phyloP scores from a whole-genome alignment of 2,888 invertebrate genomes.

The Dysmachus trigonus region DNA sequence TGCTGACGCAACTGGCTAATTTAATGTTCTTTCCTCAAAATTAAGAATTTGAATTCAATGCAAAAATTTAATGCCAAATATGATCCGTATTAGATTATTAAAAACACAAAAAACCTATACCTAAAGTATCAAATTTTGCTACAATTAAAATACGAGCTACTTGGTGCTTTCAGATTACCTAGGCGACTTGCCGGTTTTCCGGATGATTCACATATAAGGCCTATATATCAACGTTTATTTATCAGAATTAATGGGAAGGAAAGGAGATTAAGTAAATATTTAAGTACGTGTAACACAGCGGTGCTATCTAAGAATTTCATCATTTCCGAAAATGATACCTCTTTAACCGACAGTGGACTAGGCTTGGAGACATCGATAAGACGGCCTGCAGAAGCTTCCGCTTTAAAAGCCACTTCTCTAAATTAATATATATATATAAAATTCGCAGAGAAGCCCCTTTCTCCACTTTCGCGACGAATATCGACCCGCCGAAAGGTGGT shows the following conservation, averaged over 20 bases:
- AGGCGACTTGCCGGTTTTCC: not conserved
- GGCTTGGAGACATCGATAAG: not conserved
- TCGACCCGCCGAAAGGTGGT: not conserved
- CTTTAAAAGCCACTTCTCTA: not conserved
- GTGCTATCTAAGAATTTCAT: not conserved
- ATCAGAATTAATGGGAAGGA: not conserved
- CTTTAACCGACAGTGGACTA: not conserved
- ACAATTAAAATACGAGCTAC: not conserved
- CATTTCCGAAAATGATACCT: not conserved
- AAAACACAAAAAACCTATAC: too few species aligned
- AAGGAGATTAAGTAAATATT: not conserved
- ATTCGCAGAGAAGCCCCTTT: not conserved
- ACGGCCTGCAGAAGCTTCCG: not conserved
- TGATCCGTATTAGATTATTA: too few species aligned
- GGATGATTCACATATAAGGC: not conserved
- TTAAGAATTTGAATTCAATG: too few species aligned
- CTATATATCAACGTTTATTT: not conserved
- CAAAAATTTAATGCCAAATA: too few species aligned
- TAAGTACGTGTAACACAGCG: not conserved
- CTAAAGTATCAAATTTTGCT: not conserved
- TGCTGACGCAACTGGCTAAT: too few species aligned
- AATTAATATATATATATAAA: too few species aligned
- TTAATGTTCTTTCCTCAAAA: too few species aligned
- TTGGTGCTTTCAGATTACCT: not conserved
- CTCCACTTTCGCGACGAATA: not conserved